A percentile compares a stretch with the other conserved stretches of the same genome.
These are phyloP conservation scores for Limnephilus auricula DNA, from an alignment of 2,888 invertebrate species.

Conservation along the genomic window DNA sequence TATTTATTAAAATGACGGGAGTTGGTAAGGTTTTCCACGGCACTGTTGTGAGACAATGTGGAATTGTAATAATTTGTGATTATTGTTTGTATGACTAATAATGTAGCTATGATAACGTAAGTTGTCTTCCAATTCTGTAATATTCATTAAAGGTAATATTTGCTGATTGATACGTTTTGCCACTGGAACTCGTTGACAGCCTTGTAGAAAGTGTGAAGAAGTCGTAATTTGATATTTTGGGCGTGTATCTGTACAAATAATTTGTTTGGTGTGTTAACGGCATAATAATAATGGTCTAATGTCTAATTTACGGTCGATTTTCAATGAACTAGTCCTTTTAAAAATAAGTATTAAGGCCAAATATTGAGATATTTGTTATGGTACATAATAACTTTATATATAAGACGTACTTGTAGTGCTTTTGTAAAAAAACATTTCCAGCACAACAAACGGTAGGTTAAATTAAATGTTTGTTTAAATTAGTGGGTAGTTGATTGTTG, in stretches of 20 bases:
- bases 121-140: constrained; percentile 17
- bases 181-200: constrained; percentile 3
- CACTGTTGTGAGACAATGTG: not conserved
- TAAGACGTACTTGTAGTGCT: constrained; percentile 47
- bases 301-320: constrained; percentile 50
- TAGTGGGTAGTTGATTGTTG: constrained; percentile 29
- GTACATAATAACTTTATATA: constrained; percentile 55
- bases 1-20: not conserved
- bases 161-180: not conserved
- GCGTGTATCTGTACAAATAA: constrained; percentile 32
- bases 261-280: constrained; percentile 29
- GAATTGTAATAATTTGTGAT: not conserved
- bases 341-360: constrained; percentile 63
- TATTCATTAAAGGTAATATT: not conserved
- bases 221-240: constrained; percentile 8
- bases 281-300: constrained; percentile 38
- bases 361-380: constrained; percentile 61
- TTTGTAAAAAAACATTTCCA: constrained; percentile 46
- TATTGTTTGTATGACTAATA: not conserved
- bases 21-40: not conserved
- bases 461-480: constrained; percentile 32
- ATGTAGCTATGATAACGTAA: constrained; percentile 11
- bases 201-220: not conserved
- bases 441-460: constrained; percentile 50
- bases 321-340: constrained; percentile 62